phyloP scores from a whole-genome alignment of 2,797 vertebrate species.

The Okamejei kenojei region DNA sequence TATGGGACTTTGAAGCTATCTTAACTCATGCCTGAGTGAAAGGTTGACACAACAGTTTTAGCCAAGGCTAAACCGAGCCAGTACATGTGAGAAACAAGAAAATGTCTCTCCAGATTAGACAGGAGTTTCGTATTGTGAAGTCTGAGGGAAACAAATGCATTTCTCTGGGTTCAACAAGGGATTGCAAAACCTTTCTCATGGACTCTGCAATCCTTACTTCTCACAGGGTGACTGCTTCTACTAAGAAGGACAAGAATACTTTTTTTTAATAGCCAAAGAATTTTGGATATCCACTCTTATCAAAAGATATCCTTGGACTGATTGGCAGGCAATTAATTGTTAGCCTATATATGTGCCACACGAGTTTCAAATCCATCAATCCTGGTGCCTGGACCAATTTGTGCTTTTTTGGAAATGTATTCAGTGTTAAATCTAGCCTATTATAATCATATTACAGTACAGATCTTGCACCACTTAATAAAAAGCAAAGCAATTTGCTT shows the following conservation, averaged over 20 bases:
- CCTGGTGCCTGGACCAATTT: background rate
- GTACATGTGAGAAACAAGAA: background rate
- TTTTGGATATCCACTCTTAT: background rate
- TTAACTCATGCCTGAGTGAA: background rate
- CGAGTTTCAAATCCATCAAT: background rate
- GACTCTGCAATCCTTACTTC: background rate
- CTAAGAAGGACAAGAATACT: background rate
- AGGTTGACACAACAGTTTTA: background rate
- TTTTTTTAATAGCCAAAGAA: background rate
- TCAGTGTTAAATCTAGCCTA: background rate
- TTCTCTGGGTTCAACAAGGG: background rate
- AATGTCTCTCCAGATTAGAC: background rate
- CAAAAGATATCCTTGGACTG: background rate
- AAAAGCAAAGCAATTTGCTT: background rate
- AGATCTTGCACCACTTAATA: background rate
- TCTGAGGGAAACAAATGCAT: background rate
- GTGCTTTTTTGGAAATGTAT: background rate
- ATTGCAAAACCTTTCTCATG: background rate
- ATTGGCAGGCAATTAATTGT: background rate
- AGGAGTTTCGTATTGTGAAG: background rate
- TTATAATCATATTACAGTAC: background rate
- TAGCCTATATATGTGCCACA: background rate
- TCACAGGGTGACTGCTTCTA: background rate
- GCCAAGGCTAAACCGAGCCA: background rate
- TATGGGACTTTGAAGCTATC: background rate